These are phyloP conservation scores for Sthenelais limicola DNA, from an alignment of 2,888 invertebrate species.

Conservation along the genomic window DNA sequence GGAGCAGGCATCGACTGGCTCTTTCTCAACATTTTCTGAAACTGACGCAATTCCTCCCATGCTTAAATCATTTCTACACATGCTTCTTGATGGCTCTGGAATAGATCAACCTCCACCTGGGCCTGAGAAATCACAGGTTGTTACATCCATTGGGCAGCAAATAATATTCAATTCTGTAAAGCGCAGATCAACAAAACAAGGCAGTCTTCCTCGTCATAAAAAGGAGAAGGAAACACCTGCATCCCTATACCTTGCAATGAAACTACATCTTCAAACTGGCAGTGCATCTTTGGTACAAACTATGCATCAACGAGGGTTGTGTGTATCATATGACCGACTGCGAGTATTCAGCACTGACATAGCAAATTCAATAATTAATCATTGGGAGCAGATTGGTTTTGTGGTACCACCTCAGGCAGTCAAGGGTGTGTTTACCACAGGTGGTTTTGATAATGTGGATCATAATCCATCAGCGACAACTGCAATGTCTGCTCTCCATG, in stretches of 20 bases:
- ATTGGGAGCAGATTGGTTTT: not conserved
- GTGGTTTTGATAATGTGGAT: slow-evolving; percentile 7
- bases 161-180: slow-evolving; percentile 12
- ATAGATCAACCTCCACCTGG: not conserved
- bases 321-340: slow-evolving; percentile 6
- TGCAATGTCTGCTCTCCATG: slow-evolving; percentile 14
- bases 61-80: not conserved
- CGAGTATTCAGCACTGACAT: not conserved
- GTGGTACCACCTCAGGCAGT: slow-evolving; percentile 8
- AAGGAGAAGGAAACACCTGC: slow-evolving; percentile 14
- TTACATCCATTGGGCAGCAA: slow-evolving; percentile 1
- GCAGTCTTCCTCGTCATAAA: not conserved
- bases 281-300: not conserved
- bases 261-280: slow-evolving; percentile 1
- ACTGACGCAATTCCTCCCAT: not conserved
- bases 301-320: not conserved
- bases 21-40: not conserved
- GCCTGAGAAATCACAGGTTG: not conserved
- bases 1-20: not conserved
- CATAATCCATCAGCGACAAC: slow-evolving; percentile 32
- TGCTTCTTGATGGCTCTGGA: not conserved
- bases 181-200: not conserved
- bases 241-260: not conserved
- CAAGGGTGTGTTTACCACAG: slow-evolving; percentile 9
- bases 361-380: slow-evolving; percentile 5